Base-by-base conservation (phyloP, 2,888 invertebrate genomes). In the Drosophila macrospina region DNA sequence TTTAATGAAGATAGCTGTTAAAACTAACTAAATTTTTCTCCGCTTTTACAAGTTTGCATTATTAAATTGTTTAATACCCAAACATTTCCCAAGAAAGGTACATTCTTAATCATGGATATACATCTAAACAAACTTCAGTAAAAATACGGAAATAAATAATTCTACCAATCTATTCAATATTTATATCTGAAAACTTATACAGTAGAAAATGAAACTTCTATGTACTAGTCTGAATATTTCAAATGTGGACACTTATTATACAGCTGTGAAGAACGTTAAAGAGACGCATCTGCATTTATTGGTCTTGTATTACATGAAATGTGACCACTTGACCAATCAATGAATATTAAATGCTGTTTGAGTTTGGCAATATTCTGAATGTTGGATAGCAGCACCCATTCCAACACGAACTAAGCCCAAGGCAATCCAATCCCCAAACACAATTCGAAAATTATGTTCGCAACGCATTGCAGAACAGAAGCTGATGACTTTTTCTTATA, bases 251-350 rank as follows among this genome's bases (percentile, higher is more conserved):
- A 28, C 16, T 10, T 34, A 30, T 26, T 13, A 15, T 7, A 16
- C 45, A 57, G 57, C 28, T 57, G 37, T 28, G 20, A 48, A n/a
- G 4, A 11, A 26, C 16, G 26, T 42, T 10, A 34, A 39, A 30
- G 10, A 20, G 42, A 11, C 42, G 20, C 28, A n/a, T 15, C 4
- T 41, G 52, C 41, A 71, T 73, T 72, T 75, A 72, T 57, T 54
- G 50, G 37, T 80, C 56, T 78, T 57, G 52, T 70, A 72, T 74
- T 84, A 70, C 74, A 64, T 13, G 70, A 80, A 82, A 80, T 80
- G 76, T 71, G 82, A 78, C 76, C 68, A 80, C 85, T 86, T 79
- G 79, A 79, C 72, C 77, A 74, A 71, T 79, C 79, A 73, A 86
- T 86, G 71, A 86, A 86, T 84, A 79, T 79, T 70, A 78, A 61